Percentiles rank a stretch among this genome's conserved stretches.
These are phyloP conservation scores for Oxygymnocypris stewartii DNA, from an alignment of 2,113 vertebrate species.

Conservation along the genomic window DNA sequence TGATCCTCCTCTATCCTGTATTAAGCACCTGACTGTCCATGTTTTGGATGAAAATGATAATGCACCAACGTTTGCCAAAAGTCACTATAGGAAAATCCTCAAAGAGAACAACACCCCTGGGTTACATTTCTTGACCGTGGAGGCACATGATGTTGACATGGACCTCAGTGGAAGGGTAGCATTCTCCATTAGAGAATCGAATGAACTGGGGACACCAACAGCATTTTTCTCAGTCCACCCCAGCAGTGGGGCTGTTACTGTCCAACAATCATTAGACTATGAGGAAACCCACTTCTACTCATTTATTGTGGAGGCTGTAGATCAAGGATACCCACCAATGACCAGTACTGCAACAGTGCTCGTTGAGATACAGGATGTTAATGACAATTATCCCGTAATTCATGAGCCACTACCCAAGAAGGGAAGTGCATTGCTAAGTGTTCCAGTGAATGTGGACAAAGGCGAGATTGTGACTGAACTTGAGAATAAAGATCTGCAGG, in stretches of 20 bases:
- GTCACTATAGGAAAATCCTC: constrained; percentile 73
- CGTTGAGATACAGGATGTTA: constrained; percentile 81
- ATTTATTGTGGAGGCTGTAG: constrained; percentile 82
- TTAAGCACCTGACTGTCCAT: constrained; percentile 79
- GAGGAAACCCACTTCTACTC: constrained; percentile 79
- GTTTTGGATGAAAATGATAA: constrained; percentile 91
- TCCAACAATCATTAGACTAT: constrained; percentile 79
- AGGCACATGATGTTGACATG: constrained; percentile 81
- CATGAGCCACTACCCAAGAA: constrained; percentile 74
- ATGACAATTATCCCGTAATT: constrained; percentile 86
- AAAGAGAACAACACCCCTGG: constrained; percentile 79
- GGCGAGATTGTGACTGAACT: constrained; percentile 76
- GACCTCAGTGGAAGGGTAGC: constrained; percentile 82
- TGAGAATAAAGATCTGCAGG: constrained; percentile 56
- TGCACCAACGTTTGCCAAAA: constrained; percentile 79
- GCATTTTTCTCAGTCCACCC: constrained; percentile 77
- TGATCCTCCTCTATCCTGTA: constrained; percentile 71
- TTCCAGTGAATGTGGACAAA: constrained; percentile 80
- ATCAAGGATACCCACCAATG: constrained; percentile 82
- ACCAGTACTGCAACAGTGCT: constrained; percentile 77
- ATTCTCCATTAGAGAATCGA: constrained; percentile 77
- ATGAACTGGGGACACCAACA: constrained; percentile 51
- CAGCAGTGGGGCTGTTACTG: constrained; percentile 78
- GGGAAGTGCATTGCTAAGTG: constrained; percentile 74
- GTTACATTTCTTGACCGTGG: constrained; percentile 75